phyloP scores from a whole-genome alignment of 2,113 vertebrate genomes.

The Nerophis ophidion region DNA sequence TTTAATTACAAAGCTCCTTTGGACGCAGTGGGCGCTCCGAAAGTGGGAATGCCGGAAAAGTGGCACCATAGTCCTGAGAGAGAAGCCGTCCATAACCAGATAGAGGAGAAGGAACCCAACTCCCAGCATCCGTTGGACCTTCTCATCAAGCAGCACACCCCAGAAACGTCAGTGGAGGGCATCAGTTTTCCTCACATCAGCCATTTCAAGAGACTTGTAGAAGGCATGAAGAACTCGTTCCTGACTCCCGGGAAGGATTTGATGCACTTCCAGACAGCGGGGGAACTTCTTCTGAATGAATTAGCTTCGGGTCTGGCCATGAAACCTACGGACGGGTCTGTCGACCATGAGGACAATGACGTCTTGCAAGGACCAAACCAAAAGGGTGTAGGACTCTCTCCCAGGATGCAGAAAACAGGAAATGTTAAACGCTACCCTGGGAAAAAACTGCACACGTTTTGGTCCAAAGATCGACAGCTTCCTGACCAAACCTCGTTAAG shows the following conservation, averaged over 20 bases:
- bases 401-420: not conserved
- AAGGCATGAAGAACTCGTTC: slow-evolving; percentile 38
- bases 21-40: not conserved
- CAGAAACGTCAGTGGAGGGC: not conserved
- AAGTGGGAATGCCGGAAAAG: not conserved
- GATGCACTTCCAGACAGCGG: slow-evolving; percentile 35
- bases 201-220: slow-evolving; percentile 30
- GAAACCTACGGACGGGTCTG: not conserved
- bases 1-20: slow-evolving; percentile 11
- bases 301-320: not conserved
- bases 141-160: slow-evolving; percentile 16
- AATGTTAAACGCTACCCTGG: not conserved
- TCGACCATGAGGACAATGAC: slow-evolving; percentile 10
- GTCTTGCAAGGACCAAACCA: slow-evolving; percentile 2
- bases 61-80: not conserved
- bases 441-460: not conserved
- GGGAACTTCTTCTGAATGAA: slow-evolving; percentile 10
- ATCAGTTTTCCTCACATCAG: slow-evolving; percentile 31
- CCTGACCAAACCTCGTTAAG: not conserved
- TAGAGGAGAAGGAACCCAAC: not conserved
- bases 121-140: slow-evolving; percentile 30
- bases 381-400: slow-evolving; percentile 1
- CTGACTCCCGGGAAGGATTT: slow-evolving; percentile 30
- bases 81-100: slow-evolving; percentile 6
- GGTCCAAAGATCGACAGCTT: not conserved